A percentile compares a stretch with the other conserved stretches of the same genome.
These are phyloP conservation scores for Paramacrobiotus metropolitanus DNA, from an alignment of 1,140 invertebrate genomes.

Conservation along the genomic window DNA sequence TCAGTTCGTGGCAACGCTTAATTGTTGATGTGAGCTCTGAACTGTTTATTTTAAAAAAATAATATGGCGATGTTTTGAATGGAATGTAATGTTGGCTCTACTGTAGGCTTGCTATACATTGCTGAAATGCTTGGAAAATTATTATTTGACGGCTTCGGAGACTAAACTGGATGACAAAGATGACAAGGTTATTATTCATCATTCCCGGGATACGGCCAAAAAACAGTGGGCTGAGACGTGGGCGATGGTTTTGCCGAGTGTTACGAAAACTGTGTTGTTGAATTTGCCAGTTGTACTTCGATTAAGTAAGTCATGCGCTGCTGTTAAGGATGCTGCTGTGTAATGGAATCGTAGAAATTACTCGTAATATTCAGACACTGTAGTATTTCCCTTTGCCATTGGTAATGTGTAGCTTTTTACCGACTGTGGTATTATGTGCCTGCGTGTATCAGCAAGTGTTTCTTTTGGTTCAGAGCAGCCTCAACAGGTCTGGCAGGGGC, in stretches of 20 bases:
- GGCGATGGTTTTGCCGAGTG: slow-evolving; percentile 30
- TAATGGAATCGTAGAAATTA: too few relatives aligned
- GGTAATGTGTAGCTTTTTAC: not conserved
- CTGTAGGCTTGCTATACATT: not conserved
- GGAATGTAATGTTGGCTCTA: too few relatives aligned
- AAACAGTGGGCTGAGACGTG: slow-evolving; percentile 99
- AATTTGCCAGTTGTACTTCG: not conserved
- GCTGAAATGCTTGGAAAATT: slow-evolving; percentile 1
- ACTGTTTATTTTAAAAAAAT: too few relatives aligned
- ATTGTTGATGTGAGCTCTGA: slow-evolving; percentile 22
- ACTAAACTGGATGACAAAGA: slow-evolving; percentile 65
- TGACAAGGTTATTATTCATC: slow-evolving; percentile 87
- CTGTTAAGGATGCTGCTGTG: not conserved
- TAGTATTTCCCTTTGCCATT: not conserved
- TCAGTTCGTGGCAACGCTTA: slow-evolving; percentile 53
- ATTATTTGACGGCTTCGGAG: not conserved
- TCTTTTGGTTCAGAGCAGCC: slow-evolving; percentile 4
- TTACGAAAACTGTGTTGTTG: slow-evolving; percentile 9
- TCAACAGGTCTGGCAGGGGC: not conserved
- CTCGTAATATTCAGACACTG: not conserved
- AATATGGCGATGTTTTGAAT: not conserved
- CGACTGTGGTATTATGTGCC: too few relatives aligned
- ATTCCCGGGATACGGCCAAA: slow-evolving; percentile 90
- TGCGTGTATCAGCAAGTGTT: too few relatives aligned
- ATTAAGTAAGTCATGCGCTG: not conserved